Evolutionary conservation across 2,888 invertebrate species (phyloP).

Genomic region (Euspilapteryx auroguttella): DNA sequence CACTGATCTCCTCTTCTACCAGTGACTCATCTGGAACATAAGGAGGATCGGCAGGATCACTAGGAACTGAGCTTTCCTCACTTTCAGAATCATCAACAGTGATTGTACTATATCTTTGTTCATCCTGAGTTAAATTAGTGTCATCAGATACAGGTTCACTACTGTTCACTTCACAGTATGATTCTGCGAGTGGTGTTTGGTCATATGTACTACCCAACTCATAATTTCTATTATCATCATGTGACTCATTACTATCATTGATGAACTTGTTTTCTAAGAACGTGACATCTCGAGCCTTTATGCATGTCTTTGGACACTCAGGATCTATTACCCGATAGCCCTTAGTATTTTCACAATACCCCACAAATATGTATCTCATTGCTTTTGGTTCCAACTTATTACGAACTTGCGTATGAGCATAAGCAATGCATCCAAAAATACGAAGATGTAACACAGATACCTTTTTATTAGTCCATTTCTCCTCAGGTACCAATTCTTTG

Average conservation of each 20-base stretch:
- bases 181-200: no score
- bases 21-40: no score
- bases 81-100: no score
- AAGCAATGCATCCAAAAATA: constrained; percentile 9
- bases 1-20: no score
- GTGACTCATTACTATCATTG: not conserved
- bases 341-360: constrained; percentile 4
- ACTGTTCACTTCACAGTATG: no score
- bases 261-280: constrained; percentile 7
- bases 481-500: constrained; percentile 7
- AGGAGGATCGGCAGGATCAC: no score
- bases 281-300: constrained; percentile 7
- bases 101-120: no score
- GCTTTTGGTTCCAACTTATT: constrained; percentile 8
- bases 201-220: no score
- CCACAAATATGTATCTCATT: constrained; percentile 6
- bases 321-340: constrained; percentile 8
- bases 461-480: constrained; percentile 8
- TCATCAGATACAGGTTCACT: no score
- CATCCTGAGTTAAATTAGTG: no score
- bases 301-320: constrained; percentile 4
- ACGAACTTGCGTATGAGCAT: constrained; percentile 6
- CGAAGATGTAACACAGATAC: constrained; percentile 7
- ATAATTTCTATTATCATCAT: constrained; percentile 1
- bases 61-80: no score